Conservation (phyloP, 1,140 invertebrate species). For the Periplaneta americana region DNA sequence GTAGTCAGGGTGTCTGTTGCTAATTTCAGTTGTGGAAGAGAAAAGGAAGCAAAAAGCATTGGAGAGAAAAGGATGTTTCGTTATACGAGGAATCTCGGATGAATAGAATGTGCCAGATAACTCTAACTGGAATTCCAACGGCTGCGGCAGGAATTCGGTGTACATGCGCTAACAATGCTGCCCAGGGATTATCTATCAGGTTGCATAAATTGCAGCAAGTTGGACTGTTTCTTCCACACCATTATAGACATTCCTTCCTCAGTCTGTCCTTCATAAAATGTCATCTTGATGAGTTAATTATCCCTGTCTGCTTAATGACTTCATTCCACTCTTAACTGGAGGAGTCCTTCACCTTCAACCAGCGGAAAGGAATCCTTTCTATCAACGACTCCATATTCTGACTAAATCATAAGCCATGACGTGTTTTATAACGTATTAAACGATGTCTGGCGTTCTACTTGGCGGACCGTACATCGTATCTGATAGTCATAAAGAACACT, state of each 20-base stretch:
- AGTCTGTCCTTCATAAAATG: neutral
- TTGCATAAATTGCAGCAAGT: neutral
- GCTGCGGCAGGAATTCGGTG: neutral
- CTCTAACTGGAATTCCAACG: neutral
- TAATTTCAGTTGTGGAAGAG: too few relatives aligned
- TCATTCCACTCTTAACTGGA: too few relatives aligned
- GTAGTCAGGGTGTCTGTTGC: too few relatives aligned
- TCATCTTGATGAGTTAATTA: neutral
- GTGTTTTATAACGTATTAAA: too few relatives aligned
- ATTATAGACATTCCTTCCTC: neutral
- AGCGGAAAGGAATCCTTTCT: neutral
- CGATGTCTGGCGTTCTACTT: neutral
- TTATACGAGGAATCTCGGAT: too few relatives aligned
- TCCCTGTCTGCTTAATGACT: neutral
- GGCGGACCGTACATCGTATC: neutral
- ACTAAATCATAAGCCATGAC: neutral
- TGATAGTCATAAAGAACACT: neutral
- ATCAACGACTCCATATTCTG: neutral
- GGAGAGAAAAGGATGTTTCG: too few relatives aligned
- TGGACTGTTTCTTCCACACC: neutral
- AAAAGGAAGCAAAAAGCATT: too few relatives aligned
- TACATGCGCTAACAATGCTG: neutral
- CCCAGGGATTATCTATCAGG: neutral
- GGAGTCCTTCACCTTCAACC: neutral
- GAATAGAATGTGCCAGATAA: too few relatives aligned